Base-by-base conservation (phyloP, 2,888 invertebrate species). In the Protonemura montana region DNA sequence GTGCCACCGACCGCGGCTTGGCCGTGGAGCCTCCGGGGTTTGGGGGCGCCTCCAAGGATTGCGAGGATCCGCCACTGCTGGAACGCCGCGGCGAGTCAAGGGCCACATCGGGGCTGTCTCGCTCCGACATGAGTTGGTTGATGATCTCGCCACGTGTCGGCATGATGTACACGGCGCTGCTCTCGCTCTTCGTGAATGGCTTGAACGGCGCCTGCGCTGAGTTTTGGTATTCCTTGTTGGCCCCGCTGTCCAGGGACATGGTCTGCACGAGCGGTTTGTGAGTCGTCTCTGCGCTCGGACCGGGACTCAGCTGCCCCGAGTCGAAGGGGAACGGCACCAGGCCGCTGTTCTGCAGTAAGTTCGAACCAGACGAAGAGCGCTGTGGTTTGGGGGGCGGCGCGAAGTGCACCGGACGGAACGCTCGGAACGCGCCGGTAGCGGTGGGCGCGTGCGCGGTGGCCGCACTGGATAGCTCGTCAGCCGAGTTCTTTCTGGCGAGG, bases 281-380 rank as follows among this genome's bases (percentile, higher is more conserved):
- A 28, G 76, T 21, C 35, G n/a, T 27, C 21, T 78, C 21, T 13
- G 30, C 81, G n/a, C 30, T 3, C 10, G 81, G 1, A 10, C 0
- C 76, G 21, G n/a, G n/a, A n/a, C n/a, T 59, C 21, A 13, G 29
- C 76, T 76, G 83, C 0, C 77, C 28, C 27, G 76, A 27, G 25
- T 82, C 82, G 59, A 86, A 86, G 7, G 86, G 86, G 76, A 86
- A 86, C 27, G 86, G 86, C 42, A 86, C 86, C 5, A 83, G 82
- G 13, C 59, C 59, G 3, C 16, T 27, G 88, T 92, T 92, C 89
- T 90, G 91, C 25, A 91, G 91, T 0, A 89, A 89, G 86, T 88
- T 88, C 88, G 87, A 88, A 83, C 85, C 89, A 85, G 89, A 76
- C 6, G 86, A 85, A 42, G 86, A 85, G 25, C 85, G 76, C 27